phyloP scores from a whole-genome alignment of 2,888 invertebrate species.

The Oligia latruncula region DNA sequence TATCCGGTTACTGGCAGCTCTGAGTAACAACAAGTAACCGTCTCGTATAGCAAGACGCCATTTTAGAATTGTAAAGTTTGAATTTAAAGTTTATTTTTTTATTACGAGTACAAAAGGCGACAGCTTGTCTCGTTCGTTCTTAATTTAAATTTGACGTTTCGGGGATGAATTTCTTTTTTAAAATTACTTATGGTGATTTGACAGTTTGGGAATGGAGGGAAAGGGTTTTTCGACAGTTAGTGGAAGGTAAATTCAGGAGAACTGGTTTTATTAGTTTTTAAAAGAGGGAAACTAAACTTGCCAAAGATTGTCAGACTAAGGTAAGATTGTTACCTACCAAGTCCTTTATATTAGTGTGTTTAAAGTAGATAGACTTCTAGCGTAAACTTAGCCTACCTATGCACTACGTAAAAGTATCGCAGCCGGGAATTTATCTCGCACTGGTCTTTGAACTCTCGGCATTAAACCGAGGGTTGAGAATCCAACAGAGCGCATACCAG shows the following conservation, averaged over 20 bases:
- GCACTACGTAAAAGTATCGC: too few relatives aligned
- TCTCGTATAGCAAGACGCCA: constrained; percentile 56
- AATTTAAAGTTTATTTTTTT: constrained; percentile 48
- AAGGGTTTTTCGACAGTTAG: constrained; percentile 8
- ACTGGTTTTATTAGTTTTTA: neutral
- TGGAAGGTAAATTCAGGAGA: neutral
- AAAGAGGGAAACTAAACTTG: neutral
- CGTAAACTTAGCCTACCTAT: too few relatives aligned
- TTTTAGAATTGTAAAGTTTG: constrained; percentile 60
- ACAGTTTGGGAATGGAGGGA: constrained; percentile 14
- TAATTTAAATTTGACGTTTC: constrained; percentile 53
- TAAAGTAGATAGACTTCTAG: too few relatives aligned
- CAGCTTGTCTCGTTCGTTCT: constrained; percentile 48
- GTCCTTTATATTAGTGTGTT: too few relatives aligned
- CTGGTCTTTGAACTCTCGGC: too few relatives aligned
- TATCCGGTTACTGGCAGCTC: constrained; percentile 62
- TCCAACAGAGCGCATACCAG: too few relatives aligned
- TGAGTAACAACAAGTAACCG: constrained; percentile 61
- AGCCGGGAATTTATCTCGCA: too few relatives aligned
- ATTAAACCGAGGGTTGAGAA: too few relatives aligned
- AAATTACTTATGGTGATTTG: constrained; percentile 38
- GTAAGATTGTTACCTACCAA: too few relatives aligned
- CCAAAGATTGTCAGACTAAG: neutral
- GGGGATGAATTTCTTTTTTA: constrained; percentile 13
- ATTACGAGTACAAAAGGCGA: constrained; percentile 27